Evolutionary conservation across 2,888 invertebrate species (phyloP).

Genomic region (Erebia ligea): DNA sequence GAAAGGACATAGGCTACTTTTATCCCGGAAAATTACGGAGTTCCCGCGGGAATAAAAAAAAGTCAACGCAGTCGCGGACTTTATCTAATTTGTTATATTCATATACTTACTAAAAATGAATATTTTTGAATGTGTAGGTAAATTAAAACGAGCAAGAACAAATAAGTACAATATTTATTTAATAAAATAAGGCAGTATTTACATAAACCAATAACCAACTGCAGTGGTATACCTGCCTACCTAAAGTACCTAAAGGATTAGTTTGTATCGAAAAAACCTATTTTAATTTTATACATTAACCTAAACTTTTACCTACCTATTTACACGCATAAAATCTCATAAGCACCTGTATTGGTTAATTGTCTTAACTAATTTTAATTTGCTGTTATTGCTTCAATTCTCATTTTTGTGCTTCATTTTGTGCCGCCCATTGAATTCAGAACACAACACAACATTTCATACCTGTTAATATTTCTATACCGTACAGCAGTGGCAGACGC

Average conservation of each 20-base stretch:
- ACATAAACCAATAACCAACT: conserved; percentile 5
- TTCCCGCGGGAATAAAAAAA: no score
- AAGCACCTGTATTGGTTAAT: conserved; percentile 10
- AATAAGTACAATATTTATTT: conserved; percentile 18
- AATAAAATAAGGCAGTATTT: conserved; percentile 15
- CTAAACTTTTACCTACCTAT: background rate
- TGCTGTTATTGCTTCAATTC: no score
- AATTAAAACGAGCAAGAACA: conserved; percentile 6
- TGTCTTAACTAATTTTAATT: background rate
- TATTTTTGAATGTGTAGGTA: background rate
- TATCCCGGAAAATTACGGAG: no score
- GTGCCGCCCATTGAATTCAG: no score
- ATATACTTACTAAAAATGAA: no score
- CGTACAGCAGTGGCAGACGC: no score
- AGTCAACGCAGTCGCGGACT: no score
- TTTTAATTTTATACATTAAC: background rate
- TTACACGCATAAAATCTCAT: conserved; percentile 7
- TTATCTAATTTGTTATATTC: no score
- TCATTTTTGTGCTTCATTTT: no score
- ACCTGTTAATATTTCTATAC: no score
- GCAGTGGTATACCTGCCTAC: conserved; percentile 14
- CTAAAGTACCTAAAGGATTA: background rate
- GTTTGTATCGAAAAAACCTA: background rate
- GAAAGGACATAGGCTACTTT: no score
- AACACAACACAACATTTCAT: no score